Percentiles rank a stretch among this genome's conserved stretches.
phyloP scores from a whole-genome alignment of 2,113 vertebrate genomes.

The Ammodytes marinus region DNA sequence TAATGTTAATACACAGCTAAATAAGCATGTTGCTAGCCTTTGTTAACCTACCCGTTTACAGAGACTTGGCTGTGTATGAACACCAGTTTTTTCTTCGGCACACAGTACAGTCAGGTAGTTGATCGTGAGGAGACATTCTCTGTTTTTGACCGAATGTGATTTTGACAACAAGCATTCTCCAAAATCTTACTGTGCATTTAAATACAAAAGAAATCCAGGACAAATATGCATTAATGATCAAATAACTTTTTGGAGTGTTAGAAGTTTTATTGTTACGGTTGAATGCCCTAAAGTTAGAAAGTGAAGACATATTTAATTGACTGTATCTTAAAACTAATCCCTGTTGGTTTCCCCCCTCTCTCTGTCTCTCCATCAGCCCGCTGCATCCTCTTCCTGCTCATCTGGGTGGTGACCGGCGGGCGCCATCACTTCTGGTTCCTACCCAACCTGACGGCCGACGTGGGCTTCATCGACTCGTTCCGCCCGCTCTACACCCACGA shows the following conservation, averaged over 20 bases:
- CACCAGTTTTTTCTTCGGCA: too few species aligned
- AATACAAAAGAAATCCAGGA: background rate
- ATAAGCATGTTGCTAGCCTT: too few species aligned
- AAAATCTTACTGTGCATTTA: too few species aligned
- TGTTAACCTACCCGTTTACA: too few species aligned
- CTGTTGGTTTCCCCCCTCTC: constrained; percentile 5
- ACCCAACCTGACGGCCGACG: constrained; percentile 97
- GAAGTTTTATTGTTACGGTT: background rate
- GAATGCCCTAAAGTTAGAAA: background rate
- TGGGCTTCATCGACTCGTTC: constrained; percentile 99
- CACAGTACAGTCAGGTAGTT: too few species aligned
- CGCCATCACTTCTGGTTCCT: constrained; percentile 99
- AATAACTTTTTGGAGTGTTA: background rate
- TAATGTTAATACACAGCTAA: too few species aligned
- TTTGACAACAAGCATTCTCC: too few species aligned
- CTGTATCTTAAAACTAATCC: background rate
- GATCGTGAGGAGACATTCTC: too few species aligned
- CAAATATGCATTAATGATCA: background rate
- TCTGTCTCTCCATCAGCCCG: constrained; percentile 86
- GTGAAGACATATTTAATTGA: background rate
- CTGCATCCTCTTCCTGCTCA: constrained; percentile 98
- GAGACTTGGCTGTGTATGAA: too few species aligned
- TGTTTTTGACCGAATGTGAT: too few species aligned
- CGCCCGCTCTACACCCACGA: constrained; percentile 98
- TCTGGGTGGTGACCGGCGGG: constrained; percentile 97